Percentiles rank a stretch among this genome's conserved stretches.
Evolutionary conservation across 2,113 vertebrate genomes (phyloP).

Genomic region (Prionailurus bengalensis): DNA sequence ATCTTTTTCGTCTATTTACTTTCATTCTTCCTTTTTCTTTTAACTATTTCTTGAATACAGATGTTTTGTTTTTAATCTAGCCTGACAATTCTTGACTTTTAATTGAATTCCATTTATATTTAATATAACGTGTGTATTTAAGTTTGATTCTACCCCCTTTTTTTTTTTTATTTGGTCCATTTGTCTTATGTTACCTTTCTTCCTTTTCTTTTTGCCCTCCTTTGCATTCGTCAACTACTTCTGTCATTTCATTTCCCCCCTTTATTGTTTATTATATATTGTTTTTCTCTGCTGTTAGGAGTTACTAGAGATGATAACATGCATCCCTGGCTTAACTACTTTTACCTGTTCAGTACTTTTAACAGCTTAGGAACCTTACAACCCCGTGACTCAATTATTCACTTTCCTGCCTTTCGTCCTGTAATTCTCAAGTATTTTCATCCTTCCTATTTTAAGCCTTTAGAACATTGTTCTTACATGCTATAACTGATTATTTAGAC

Average conservation of each 20-base stretch:
- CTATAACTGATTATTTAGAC: not conserved
- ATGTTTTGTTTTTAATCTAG: not conserved
- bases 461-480: not conserved
- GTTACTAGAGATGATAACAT: not conserved
- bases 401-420: not conserved
- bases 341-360: not conserved
- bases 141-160: not conserved
- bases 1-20: not conserved
- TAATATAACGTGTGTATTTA: not conserved
- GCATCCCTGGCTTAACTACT: not conserved
- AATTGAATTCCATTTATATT: not conserved
- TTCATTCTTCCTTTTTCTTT: not conserved
- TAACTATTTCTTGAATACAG: not conserved
- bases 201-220: not conserved
- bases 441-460: not conserved
- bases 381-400: not conserved
- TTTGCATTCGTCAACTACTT: not conserved
- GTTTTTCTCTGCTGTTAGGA: not conserved
- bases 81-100: not conserved
- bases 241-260: not conserved
- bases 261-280: not conserved
- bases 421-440: not conserved
- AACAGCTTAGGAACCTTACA: not conserved
- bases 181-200: not conserved
- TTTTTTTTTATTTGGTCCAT: not conserved